Conservation (phyloP, 1,140 invertebrate species). For the Zaprionus vittiger region DNA sequence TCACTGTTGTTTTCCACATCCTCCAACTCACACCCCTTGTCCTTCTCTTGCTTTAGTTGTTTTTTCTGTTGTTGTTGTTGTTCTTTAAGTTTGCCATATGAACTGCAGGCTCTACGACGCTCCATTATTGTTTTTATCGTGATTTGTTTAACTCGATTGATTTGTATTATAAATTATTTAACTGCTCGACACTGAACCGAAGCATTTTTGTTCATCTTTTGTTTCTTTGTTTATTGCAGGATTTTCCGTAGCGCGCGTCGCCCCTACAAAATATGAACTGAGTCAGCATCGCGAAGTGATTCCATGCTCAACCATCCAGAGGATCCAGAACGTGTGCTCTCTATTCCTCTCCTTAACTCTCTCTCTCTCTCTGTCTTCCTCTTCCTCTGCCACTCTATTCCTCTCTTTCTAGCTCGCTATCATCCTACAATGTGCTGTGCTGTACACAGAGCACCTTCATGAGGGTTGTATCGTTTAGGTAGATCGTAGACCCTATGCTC, state of each 20-base stretch:
- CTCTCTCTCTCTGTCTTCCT: conserved; percentile 17
- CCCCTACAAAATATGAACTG: conserved; percentile 60
- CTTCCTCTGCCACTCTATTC: not conserved
- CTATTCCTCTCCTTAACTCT: not conserved
- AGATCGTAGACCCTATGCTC: conserved; percentile 13
- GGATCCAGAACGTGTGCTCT: conserved; percentile 5
- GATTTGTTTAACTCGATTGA: conserved; percentile 24
- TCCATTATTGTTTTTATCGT: conserved; percentile 57
- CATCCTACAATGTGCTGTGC: conserved; percentile 12
- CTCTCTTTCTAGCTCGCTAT: conserved; percentile 9
- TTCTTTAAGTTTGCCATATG: conserved; percentile 70
- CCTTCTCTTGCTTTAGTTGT: conserved; percentile 26
- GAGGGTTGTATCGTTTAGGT: conserved; percentile 29
- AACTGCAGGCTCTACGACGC: conserved; percentile 63
- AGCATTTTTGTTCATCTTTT: not conserved
- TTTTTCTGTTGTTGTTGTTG: conserved; percentile 71
- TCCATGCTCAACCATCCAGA: conserved; percentile 33
- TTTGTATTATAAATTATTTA: conserved; percentile 14
- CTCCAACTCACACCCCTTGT: not conserved
- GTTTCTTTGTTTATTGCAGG: conserved; percentile 40
- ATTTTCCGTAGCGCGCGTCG: conserved; percentile 60
- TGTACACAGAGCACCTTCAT: conserved; percentile 28
- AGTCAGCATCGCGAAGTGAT: conserved; percentile 53
- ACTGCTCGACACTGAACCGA: too few species aligned
- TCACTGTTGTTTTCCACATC: conserved; percentile 23